Percentiles rank a stretch among this genome's conserved stretches.
Evolutionary conservation across 2,888 invertebrate species (phyloP).

Genomic region (Ferrisia virgata): DNA sequence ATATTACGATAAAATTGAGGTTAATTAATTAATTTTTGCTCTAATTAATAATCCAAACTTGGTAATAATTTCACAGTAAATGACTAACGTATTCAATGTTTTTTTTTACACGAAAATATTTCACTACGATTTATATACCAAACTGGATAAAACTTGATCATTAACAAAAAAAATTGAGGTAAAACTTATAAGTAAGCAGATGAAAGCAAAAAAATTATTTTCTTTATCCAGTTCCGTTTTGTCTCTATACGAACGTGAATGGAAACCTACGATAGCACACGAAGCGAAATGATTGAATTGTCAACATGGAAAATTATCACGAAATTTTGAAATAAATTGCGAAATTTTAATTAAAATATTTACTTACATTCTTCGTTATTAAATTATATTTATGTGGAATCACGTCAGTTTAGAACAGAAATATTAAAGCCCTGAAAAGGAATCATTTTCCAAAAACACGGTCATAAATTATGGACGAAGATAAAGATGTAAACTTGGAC

Average conservation of each 20-base stretch:
- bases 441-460: no score
- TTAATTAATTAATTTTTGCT: background rate
- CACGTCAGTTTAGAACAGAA: background rate
- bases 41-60: background rate
- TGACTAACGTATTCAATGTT: background rate
- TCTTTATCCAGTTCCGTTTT: background rate
- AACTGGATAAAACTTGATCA: background rate
- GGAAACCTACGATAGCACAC: background rate
- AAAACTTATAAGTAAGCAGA: background rate
- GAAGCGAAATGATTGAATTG: background rate
- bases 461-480: background rate
- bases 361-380: no score
- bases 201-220: background rate
- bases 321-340: background rate
- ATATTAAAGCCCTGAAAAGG: no score
- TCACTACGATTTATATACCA: background rate
- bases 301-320: background rate
- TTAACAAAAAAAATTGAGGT: background rate
- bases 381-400: no score
- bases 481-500: slow-evolving; percentile 37
- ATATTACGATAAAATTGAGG: background rate
- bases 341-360: background rate
- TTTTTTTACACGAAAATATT: background rate
- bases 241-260: background rate
- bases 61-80: background rate